Percentiles rank a stretch among this genome's conserved stretches.
Conservation (phyloP, 2,797 vertebrate genomes). For the Silurus lanzhouensis region DNA sequence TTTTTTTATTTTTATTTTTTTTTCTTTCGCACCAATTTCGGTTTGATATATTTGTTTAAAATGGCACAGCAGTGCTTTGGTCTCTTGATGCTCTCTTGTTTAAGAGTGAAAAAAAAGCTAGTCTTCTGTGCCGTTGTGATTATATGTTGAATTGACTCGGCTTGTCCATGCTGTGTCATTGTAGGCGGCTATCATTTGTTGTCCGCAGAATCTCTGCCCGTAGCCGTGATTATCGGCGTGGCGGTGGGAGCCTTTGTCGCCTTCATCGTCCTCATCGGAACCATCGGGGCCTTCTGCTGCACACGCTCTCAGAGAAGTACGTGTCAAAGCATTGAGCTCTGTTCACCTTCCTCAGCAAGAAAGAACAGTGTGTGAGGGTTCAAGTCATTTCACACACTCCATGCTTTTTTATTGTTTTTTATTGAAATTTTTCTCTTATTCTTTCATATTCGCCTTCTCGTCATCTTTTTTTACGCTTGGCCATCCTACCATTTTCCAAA, state of each 20-base stretch:
- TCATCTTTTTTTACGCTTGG: not conserved
- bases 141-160: constrained; percentile 35
- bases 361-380: constrained; percentile 52
- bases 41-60: not conserved
- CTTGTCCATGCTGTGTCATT: constrained; percentile 52
- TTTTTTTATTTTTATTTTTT: not conserved
- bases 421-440: not conserved
- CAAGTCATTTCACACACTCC: constrained; percentile 52
- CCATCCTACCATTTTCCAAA: constrained; percentile 11
- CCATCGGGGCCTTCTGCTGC: constrained; percentile 96
- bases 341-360: constrained; percentile 43
- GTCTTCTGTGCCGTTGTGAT: not conserved
- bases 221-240: constrained; percentile 97
- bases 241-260: constrained; percentile 96
- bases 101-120: not conserved
- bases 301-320: constrained; percentile 98
- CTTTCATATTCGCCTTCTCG: not conserved
- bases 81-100: constrained; percentile 8
- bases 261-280: constrained; percentile 94
- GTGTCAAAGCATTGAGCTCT: constrained; percentile 52
- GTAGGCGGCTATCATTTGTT: constrained; percentile 58
- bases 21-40: not conserved
- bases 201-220: constrained; percentile 89
- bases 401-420: not conserved
- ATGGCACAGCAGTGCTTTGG: constrained; percentile 3